Conservation (phyloP, 2,888 invertebrate genomes). For the Corythucha ciliata region DNA sequence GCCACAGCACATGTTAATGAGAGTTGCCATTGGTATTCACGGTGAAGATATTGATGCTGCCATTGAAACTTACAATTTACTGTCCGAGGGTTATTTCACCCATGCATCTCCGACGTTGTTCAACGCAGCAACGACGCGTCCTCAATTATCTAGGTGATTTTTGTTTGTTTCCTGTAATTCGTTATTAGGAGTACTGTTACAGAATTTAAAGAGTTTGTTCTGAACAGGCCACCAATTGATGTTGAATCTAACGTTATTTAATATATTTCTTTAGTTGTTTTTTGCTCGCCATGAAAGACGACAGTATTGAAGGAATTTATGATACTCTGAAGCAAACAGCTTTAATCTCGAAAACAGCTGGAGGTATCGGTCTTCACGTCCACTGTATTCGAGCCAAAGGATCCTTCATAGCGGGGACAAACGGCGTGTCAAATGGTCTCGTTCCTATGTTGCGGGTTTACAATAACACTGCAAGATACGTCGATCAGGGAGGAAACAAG, state of each 20-base stretch:
- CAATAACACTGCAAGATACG: slow-evolving; percentile 92
- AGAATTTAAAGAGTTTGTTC: not conserved
- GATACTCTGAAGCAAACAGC: slow-evolving; percentile 88
- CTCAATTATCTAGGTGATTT: slow-evolving; percentile 73
- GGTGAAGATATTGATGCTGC: slow-evolving; percentile 84
- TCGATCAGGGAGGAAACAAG: slow-evolving; percentile 96
- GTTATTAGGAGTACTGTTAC: not conserved
- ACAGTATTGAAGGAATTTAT: slow-evolving; percentile 92
- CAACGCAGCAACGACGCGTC: slow-evolving; percentile 81
- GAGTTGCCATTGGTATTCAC: slow-evolving; percentile 94
- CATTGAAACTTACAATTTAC: slow-evolving; percentile 88
- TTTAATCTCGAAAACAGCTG: slow-evolving; percentile 90
- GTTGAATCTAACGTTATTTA: too few species aligned
- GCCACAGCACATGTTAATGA: slow-evolving; percentile 98
- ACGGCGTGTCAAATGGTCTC: slow-evolving; percentile 88
- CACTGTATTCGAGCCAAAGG: slow-evolving; percentile 92
- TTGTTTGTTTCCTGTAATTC: not conserved
- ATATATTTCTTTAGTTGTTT: too few species aligned
- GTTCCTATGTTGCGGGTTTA: slow-evolving; percentile 93
- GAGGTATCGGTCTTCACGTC: slow-evolving; percentile 93
- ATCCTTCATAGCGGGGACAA: slow-evolving; percentile 84
- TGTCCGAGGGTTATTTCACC: slow-evolving; percentile 93
- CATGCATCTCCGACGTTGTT: slow-evolving; percentile 97
- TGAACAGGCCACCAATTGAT: too few species aligned
- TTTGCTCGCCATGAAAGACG: slow-evolving; percentile 84